These are phyloP conservation scores for Eurytoma adleriae DNA, from an alignment of 2,888 invertebrate species.

Conservation along the genomic window DNA sequence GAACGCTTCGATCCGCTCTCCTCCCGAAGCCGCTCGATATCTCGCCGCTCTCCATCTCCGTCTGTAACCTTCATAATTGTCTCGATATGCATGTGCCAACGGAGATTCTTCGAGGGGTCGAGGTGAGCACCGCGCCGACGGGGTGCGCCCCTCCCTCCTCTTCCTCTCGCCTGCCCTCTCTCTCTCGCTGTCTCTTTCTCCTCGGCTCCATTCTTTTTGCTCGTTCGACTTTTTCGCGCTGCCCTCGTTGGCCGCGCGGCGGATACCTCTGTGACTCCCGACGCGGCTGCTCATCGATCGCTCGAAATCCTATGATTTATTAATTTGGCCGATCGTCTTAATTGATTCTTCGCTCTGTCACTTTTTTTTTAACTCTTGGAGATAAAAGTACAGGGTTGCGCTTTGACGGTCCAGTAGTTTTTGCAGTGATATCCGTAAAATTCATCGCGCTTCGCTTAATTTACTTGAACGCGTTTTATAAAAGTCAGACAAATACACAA, in stretches of 20 bases:
- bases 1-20: slow-evolving; percentile 8
- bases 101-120: slow-evolving; percentile 1
- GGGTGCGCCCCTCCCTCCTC: not conserved
- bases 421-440: too few relatives aligned
- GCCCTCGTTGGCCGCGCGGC: not conserved
- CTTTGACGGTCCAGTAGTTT: too few relatives aligned
- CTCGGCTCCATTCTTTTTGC: not conserved
- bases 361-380: too few relatives aligned
- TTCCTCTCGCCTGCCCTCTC: not conserved
- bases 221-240: not conserved
- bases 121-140: not conserved
- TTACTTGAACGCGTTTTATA: too few relatives aligned
- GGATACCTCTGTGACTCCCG: not conserved
- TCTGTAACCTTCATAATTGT: slow-evolving; percentile 21
- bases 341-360: too few relatives aligned
- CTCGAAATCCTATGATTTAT: not conserved
- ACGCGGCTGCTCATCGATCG: not conserved
- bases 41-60: slow-evolving; percentile 30
- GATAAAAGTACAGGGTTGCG: too few relatives aligned
- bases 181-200: not conserved
- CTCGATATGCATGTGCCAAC: slow-evolving; percentile 18
- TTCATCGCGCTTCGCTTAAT: too few relatives aligned
- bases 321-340: too few relatives aligned
- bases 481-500: too few relatives aligned
- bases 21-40: slow-evolving; percentile 37